Percentiles rank a stretch among this genome's conserved stretches.
phyloP scores from a whole-genome alignment of 1,140 invertebrate genomes.

The Eubasilissa regina region DNA sequence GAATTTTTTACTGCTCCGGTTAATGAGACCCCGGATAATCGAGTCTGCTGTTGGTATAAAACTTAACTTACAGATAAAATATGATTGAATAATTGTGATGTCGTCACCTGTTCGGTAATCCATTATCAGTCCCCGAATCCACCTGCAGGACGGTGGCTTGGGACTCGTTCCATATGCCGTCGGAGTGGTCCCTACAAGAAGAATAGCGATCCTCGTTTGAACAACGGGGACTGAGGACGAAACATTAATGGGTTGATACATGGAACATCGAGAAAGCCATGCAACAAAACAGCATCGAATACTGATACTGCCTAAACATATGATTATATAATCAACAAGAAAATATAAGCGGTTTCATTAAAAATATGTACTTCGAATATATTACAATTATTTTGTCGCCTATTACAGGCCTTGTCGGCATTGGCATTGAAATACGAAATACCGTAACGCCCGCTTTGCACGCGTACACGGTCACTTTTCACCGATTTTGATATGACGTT shows the following conservation, averaged over 20 bases:
- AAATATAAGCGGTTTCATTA: no score
- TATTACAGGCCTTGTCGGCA: no score
- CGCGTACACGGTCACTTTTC: no score
- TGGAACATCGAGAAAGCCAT: conserved; percentile 56
- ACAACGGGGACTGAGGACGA: conserved; percentile 57
- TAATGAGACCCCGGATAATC: no score
- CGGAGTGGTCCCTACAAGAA: conserved; percentile 81
- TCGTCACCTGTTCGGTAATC: conserved; percentile 71
- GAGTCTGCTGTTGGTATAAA: no score
- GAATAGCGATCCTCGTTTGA: conserved; percentile 58
- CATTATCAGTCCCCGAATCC: conserved; percentile 79
- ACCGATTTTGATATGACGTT: no score
- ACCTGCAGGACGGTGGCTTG: conserved; percentile 86
- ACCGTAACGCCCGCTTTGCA: no score
- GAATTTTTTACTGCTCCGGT: no score
- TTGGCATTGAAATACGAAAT: no score
- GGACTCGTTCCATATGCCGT: conserved; percentile 90
- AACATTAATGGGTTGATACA: conserved; percentile 54
- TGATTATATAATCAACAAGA: not conserved
- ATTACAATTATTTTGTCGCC: no score
- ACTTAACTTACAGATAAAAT: no score
- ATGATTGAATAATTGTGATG: not conserved
- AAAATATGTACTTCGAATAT: no score
- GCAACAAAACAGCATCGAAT: conserved; percentile 28
- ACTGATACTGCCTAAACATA: not conserved